Evolutionary conservation across 1,140 invertebrate genomes (phyloP).

Genomic region (Ridgeia piscesae): DNA sequence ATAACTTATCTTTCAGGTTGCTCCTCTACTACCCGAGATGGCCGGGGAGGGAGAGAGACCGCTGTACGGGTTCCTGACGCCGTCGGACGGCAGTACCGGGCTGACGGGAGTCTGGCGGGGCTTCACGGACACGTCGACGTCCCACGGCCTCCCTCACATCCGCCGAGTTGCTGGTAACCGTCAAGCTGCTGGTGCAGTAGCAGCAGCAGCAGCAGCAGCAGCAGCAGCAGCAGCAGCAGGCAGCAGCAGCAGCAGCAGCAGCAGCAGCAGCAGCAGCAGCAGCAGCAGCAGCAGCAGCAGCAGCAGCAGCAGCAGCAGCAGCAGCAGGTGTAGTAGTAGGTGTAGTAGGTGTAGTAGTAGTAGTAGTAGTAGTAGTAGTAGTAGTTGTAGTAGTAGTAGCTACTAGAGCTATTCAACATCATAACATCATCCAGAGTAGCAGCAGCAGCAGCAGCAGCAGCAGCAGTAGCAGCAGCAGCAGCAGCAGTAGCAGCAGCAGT

Average conservation of each 20-base stretch:
- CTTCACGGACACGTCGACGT: not conserved
- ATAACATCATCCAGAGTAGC: no score
- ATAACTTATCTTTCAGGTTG: no score
- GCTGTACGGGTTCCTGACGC: no score
- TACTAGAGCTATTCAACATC: no score
- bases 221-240: slow-evolving; percentile 12
- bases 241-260: no score
- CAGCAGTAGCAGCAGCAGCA: slow-evolving; percentile 12
- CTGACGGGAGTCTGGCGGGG: not conserved
- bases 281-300: slow-evolving; percentile 12
- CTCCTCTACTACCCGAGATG: no score
- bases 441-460: slow-evolving; percentile 12
- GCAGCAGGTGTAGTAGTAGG: no score
- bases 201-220: slow-evolving; percentile 12
- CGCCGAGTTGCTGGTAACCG: slow-evolving; percentile 11
- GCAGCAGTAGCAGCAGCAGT: slow-evolving; percentile 12
- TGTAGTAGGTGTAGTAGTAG: no score
- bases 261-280: slow-evolving; percentile 12
- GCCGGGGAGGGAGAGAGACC: no score
- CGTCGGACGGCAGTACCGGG: no score
- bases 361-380: slow-evolving; percentile 13
- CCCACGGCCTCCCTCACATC: slow-evolving; percentile 12
- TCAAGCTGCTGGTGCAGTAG: not conserved
- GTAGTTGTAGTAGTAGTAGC: slow-evolving; percentile 9
- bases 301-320: slow-evolving; percentile 12